Base-by-base conservation (phyloP, 2,888 invertebrate genomes). In the Eilema depressum region DNA sequence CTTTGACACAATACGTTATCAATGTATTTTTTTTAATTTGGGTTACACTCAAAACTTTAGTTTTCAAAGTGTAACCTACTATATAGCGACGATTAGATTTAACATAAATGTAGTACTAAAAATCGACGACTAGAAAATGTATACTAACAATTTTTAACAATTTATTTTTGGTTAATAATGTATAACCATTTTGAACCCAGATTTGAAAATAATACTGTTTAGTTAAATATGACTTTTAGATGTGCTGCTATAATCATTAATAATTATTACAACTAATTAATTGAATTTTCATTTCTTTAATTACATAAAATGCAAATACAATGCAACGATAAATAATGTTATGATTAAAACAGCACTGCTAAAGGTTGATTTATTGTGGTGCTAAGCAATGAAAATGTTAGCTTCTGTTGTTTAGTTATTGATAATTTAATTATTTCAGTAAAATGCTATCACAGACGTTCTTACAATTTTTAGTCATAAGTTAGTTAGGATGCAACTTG, bases 311-410 rank as follows among this genome's bases (percentile, higher is more conserved):
- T n/a, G 25, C 25, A 63, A 63, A 30, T 0, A 10, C 23, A 53
- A 30, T 61, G 11, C 23, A 53, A 57, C 2, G 53, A 10, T 33
- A 37, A 26, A 23, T 30, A 56, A 30, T 23, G 53, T 70, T 66
- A 47, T 47, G 28, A 8, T 64, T 28, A 41, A 20, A 75, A 68
- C 62, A 70, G 67, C 66, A 66, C 63, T 65, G 63, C 59, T 70
- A 75, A 79, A 70, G 71, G 75, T 73, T 61, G 71, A 73, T 69
- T 81, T 82, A 80, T 77, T 79, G 85, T 87, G 89, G 89, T 89
- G 89, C 89, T 89, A 89, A 86, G 86, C 80, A 79, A 85, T 78
- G 72, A 75, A 82, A 81, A 75, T 80, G 75, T 79, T 78, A 80
- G 75, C 76, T 82, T 78, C 74, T 67, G 71, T 81, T 81, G 76